Percentiles rank a stretch among this genome's conserved stretches.
Conservation (phyloP, 2,797 vertebrate species). For the Falco rusticolus region DNA sequence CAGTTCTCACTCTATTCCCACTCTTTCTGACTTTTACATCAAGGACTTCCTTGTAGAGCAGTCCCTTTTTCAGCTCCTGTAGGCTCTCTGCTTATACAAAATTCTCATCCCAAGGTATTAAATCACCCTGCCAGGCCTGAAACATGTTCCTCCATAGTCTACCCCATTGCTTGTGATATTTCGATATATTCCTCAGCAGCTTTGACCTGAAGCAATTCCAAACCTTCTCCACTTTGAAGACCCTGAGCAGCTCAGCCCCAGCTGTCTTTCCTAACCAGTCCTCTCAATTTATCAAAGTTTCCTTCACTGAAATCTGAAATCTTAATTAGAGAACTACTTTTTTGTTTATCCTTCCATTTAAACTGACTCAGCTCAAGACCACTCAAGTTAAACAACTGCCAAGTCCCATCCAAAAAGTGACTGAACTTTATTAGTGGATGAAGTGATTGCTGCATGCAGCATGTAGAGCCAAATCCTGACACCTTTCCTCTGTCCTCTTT, state of each 20-base stretch:
- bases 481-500: constrained; percentile 48
- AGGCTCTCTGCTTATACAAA: not conserved
- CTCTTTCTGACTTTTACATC: not conserved
- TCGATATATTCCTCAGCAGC: not conserved
- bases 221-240: not conserved
- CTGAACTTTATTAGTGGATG: constrained; percentile 40
- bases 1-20: not conserved
- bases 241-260: not conserved
- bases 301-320: not conserved
- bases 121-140: not conserved
- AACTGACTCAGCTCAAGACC: constrained; percentile 7
- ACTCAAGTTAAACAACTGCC: constrained; percentile 26
- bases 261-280: not conserved
- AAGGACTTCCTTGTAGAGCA: not conserved
- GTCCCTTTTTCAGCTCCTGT: not conserved
- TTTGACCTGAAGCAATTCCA: constrained; percentile 4
- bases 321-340: constrained; percentile 12
- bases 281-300: constrained; percentile 6
- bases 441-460: constrained; percentile 5
- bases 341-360: constrained; percentile 34
- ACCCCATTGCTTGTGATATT: not conserved
- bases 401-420: constrained; percentile 20
- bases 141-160: not conserved
- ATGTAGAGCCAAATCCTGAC: constrained; percentile 32
- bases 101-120: not conserved